A percentile compares a stretch with the other conserved stretches of the same genome.
Conservation (phyloP, 2,797 vertebrate species). For the Sternarchorhynchus goeldii region DNA sequence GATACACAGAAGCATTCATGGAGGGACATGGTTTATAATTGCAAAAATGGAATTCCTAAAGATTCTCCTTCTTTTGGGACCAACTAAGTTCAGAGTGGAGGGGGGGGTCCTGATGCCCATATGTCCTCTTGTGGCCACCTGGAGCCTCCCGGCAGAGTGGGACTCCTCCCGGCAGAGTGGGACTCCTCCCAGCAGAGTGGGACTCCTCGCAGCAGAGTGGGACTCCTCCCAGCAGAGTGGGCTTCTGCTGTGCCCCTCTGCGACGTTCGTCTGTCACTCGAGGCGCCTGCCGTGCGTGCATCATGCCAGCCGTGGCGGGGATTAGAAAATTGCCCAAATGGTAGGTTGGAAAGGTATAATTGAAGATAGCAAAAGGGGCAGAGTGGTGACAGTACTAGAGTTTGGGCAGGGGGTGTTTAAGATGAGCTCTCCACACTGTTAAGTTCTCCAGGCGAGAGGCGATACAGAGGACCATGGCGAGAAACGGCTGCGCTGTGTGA, state of each 20-base stretch:
- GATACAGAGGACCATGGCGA: conserved; percentile 85
- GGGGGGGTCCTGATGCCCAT: too few species aligned
- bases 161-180: background rate
- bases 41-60: too few species aligned
- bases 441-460: conserved; percentile 86
- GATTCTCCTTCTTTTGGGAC: too few species aligned
- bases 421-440: conserved; percentile 95
- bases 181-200: background rate
- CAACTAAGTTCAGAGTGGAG: too few species aligned
- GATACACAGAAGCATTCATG: background rate
- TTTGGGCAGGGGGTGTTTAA: conserved; percentile 83
- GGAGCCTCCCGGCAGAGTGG: background rate
- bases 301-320: conserved; percentile 85
- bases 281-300: conserved; percentile 78
- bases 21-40: background rate
- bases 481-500: conserved; percentile 87
- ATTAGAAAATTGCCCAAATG: conserved; percentile 99
- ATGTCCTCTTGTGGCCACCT: background rate
- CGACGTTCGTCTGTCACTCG: conserved; percentile 91
- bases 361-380: conserved; percentile 97
- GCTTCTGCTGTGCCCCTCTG: too few species aligned
- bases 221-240: conserved; percentile 6
- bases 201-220: background rate
- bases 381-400: conserved; percentile 74
- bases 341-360: conserved; percentile 99